Conservation (phyloP, 1,140 invertebrate genomes). For the Lamellibrachia luymesi region DNA sequence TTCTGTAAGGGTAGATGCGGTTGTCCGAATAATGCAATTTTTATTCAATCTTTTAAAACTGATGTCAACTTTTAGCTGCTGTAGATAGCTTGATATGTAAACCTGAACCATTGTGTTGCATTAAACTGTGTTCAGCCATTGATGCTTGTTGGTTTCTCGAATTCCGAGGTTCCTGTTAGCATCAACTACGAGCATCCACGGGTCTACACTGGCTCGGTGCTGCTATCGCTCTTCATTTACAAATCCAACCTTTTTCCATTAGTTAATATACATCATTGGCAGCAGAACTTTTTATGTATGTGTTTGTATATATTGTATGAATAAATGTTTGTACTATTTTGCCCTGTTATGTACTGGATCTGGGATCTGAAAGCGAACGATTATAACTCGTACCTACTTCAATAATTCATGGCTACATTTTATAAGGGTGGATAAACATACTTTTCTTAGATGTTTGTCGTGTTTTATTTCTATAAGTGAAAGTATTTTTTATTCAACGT, state of each 20-base stretch:
- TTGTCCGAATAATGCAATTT: neutral
- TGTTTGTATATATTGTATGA: neutral
- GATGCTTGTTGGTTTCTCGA: neutral
- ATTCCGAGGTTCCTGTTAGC: neutral
- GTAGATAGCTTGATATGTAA: neutral
- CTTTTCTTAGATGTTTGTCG: too few species aligned
- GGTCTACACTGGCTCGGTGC: neutral
- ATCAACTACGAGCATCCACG: neutral
- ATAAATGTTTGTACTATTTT: neutral
- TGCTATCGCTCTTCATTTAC: neutral
- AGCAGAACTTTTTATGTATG: neutral
- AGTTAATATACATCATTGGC: neutral
- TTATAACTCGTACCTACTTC: too few species aligned
- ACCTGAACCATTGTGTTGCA: neutral
- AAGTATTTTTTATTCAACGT: too few species aligned
- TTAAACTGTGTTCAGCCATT: neutral
- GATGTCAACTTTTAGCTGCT: neutral
- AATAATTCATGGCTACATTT: too few species aligned
- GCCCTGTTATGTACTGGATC: neutral
- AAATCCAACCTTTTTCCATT: neutral
- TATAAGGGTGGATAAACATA: too few species aligned
- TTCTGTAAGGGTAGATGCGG: too few species aligned
- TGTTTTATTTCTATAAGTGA: too few species aligned
- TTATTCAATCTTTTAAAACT: neutral
- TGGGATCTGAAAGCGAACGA: too few species aligned